These are phyloP conservation scores for Scophthalmus maximus DNA, from an alignment of 2,113 vertebrate species.

Conservation along the genomic window DNA sequence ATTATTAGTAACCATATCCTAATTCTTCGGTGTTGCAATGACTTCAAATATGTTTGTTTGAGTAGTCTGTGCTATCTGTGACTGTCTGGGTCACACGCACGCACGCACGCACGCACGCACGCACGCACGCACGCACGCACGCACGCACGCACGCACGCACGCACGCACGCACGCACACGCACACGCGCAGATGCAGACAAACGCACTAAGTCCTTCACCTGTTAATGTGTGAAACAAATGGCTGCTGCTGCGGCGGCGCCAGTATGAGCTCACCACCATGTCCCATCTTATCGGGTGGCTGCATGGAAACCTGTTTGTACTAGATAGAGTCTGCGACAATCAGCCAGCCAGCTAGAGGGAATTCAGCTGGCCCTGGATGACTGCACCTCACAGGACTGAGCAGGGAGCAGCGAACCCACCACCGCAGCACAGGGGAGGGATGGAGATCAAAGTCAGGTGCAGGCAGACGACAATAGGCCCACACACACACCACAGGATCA, in stretches of 20 bases:
- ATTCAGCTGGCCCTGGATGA: conserved; percentile 50
- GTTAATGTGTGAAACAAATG: conserved; percentile 73
- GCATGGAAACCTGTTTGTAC: conserved; percentile 75
- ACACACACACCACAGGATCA: conserved; percentile 48
- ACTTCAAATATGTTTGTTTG: conserved; percentile 28
- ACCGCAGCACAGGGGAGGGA: conserved; percentile 19
- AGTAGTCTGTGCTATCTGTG: conserved; percentile 38
- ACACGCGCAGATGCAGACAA: no score
- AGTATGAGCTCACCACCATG: conserved; percentile 59
- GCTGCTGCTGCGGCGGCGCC: conserved; percentile 60
- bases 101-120: conserved; percentile 26
- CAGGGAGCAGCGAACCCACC: conserved; percentile 52
- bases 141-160: conserved; percentile 23
- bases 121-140: background rate
- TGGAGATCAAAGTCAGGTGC: conserved; percentile 63
- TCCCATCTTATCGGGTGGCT: conserved; percentile 69
- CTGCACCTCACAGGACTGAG: conserved; percentile 52
- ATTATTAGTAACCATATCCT: conserved; percentile 47
- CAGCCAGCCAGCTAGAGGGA: conserved; percentile 52
- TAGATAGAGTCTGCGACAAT: conserved; percentile 70
- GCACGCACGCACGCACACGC: conserved; percentile 6
- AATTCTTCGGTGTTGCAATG: conserved; percentile 55
- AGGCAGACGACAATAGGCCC: conserved; percentile 60
- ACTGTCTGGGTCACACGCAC: conserved; percentile 50
- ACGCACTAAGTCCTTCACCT: conserved; percentile 70